Percentiles rank a stretch among this genome's conserved stretches.
Evolutionary conservation across 2,113 vertebrate species (phyloP).

Genomic region (Cavia aperea): DNA sequence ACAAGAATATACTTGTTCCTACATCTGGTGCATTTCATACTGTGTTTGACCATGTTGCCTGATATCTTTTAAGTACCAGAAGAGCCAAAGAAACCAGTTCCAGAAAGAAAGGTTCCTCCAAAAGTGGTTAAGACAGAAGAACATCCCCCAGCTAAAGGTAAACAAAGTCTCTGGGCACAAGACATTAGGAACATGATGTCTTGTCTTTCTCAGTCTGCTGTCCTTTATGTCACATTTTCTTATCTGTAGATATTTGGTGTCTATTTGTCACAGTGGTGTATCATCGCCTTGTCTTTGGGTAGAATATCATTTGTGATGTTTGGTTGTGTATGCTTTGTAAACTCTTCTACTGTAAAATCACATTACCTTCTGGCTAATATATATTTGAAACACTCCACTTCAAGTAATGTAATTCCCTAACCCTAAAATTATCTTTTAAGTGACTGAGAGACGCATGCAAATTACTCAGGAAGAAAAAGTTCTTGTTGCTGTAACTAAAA

Average conservation of each 20-base stretch:
- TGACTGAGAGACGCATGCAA: slow-evolving; percentile 74
- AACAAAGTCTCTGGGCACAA: slow-evolving; percentile 41
- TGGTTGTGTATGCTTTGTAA: slow-evolving; percentile 38
- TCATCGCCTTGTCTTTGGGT: slow-evolving; percentile 21
- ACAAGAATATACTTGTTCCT: neutral
- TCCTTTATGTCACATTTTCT: slow-evolving; percentile 33
- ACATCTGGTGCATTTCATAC: neutral
- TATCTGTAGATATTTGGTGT: slow-evolving; percentile 19
- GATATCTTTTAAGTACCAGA: slow-evolving; percentile 77
- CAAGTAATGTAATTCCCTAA: slow-evolving; percentile 57
- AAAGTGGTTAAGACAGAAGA: slow-evolving; percentile 73
- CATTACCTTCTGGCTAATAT: slow-evolving; percentile 14
- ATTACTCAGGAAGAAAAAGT: slow-evolving; percentile 77
- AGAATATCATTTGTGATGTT: slow-evolving; percentile 24
- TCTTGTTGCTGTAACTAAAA: slow-evolving; percentile 72
- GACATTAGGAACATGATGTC: neutral
- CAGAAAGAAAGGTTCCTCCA: slow-evolving; percentile 68
- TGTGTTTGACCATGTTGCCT: slow-evolving; percentile 58
- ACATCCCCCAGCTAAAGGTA: slow-evolving; percentile 76
- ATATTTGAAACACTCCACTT: slow-evolving; percentile 15
- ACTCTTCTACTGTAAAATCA: slow-evolving; percentile 31
- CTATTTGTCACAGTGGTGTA: slow-evolving; percentile 12
- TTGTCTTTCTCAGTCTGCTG: neutral
- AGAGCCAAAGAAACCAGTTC: slow-evolving; percentile 67
- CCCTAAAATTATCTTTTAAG: slow-evolving; percentile 74